Base-by-base conservation (phyloP, 2,888 invertebrate species). In the Timema cristinae region DNA sequence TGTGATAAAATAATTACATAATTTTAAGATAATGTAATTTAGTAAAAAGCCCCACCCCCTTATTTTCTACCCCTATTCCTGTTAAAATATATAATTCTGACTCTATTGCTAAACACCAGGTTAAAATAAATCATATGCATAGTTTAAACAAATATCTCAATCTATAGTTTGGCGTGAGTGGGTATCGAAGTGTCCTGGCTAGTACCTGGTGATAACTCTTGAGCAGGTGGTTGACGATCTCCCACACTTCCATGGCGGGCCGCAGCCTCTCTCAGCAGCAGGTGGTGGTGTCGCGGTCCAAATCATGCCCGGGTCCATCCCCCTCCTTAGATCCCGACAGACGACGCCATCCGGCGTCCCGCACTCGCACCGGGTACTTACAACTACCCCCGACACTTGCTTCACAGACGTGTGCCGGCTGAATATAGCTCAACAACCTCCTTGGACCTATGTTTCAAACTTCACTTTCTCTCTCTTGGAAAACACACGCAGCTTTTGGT, bases 221-320 rank as follows among this genome's bases (percentile, higher is more conserved):
- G 80, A 89, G 86, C 76, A 89, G 84, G 78, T 87, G 87, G 81
- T 85, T 88, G 81, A 89, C 88, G 80, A 87, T 88, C 82, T 89
- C 89, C 89, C 89, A 89, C 77, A 88, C 73, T 70, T 77, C 78
- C 77, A 78, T 77, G 86, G 78, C 87, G 87, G 77, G 32, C 87
- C 87, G 50, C 61, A 48, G n/a, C n/a, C n/a, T n/a, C n/a, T n/a
- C n/a, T n/a, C n/a, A n/a, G 50, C 70, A 51, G 50, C 56, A 67
- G 59, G n/a, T 10, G 51, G n/a, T 16, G 48, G 15, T 15, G 50
- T 66, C 51, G 49, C 15, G 47, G 47, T 13, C 72, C 72, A 68
- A 72, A 32, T 59, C 16, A 66, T 54, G 9, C 54, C 16, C 7
- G 32, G 9, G 32, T 7, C 52, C 61, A 61, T 16, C 32, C 32